A percentile compares a stretch with the other conserved stretches of the same genome.
phyloP scores from a whole-genome alignment of 2,113 vertebrate species.

The Silurus asotus region DNA sequence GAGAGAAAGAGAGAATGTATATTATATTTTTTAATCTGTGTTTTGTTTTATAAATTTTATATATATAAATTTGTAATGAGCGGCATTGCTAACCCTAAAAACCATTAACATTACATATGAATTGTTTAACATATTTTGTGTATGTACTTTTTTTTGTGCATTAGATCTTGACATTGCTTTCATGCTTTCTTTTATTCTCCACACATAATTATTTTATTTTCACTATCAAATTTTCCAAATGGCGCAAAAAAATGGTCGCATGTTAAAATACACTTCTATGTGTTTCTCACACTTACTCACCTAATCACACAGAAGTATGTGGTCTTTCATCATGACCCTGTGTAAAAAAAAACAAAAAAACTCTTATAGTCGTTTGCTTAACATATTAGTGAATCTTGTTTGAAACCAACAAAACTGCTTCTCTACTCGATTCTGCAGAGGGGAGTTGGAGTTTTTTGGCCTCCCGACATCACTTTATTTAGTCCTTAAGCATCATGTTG shows the following conservation, averaged over 20 bases:
- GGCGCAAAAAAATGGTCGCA: not conserved
- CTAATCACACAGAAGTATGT: not conserved
- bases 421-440: not conserved
- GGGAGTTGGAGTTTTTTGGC: not conserved
- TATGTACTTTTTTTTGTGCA: not conserved
- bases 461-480: constrained; percentile 13
- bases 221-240: not conserved
- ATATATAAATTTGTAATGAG: not conserved
- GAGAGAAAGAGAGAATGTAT: not conserved
- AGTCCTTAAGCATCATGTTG: constrained; percentile 24
- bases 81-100: not conserved
- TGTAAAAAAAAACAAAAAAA: not conserved
- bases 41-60: not conserved
- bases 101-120: not conserved
- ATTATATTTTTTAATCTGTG: not conserved
- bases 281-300: not conserved
- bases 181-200: not conserved
- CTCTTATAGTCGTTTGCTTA: not conserved
- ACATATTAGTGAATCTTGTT: not conserved
- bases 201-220: not conserved
- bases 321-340: not conserved
- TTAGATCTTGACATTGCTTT: not conserved
- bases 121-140: not conserved
- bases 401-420: not conserved
- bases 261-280: not conserved